These are phyloP conservation scores for Drosophila nikananu DNA, from an alignment of 1,140 invertebrate species.

Conservation along the genomic window DNA sequence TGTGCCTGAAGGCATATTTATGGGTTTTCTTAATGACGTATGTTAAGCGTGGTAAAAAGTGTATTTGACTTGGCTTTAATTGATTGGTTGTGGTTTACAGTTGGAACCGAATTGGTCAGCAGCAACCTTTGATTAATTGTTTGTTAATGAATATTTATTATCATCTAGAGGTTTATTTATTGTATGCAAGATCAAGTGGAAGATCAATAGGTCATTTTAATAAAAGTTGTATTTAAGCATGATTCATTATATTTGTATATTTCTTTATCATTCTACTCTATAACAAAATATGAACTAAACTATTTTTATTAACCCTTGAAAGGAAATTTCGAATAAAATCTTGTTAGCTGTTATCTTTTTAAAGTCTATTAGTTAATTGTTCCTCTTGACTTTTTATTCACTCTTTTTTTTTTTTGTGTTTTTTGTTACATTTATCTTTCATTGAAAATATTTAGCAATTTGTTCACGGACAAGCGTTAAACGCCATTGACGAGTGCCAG, in stretches of 20 bases:
- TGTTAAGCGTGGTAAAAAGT: constrained; percentile 19
- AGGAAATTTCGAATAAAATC: neutral
- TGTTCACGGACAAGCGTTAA: constrained; percentile 54
- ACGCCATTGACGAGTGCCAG: constrained; percentile 39
- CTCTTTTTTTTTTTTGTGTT: neutral
- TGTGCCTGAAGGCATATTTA: constrained; percentile 41
- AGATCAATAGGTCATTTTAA: neutral
- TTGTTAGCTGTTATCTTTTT: neutral
- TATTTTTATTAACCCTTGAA: no score
- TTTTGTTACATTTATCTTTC: constrained; percentile 21
- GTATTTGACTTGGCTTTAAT: constrained; percentile 29
- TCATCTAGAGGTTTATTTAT: neutral
- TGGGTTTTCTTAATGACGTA: constrained; percentile 41
- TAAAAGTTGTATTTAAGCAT: neutral
- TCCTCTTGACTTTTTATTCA: neutral
- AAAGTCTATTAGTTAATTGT: neutral
- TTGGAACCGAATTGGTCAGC: constrained; percentile 4
- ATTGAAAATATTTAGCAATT: constrained; percentile 41
- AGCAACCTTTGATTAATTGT: constrained; percentile 8
- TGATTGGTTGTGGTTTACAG: constrained; percentile 27
- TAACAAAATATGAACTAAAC: no score
- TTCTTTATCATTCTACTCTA: no score
- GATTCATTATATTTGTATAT: neutral
- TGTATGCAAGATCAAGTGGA: neutral
- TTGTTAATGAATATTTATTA: constrained; percentile 10